Percentiles rank a stretch among this genome's conserved stretches.
phyloP scores from a whole-genome alignment of 2,888 invertebrate species.

The Meganola albula region DNA sequence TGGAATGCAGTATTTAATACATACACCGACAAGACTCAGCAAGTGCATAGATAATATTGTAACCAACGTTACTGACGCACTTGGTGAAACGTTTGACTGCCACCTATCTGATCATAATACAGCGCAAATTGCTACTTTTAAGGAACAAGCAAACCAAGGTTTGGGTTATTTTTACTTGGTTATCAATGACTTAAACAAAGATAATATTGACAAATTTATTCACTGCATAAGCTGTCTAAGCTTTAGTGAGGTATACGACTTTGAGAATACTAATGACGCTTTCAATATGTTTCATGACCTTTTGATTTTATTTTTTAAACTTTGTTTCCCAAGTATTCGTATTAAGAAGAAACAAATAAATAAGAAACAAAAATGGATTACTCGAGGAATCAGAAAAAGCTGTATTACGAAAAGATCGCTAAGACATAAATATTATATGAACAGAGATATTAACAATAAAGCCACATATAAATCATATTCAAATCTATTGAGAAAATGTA shows the following conservation, averaged over 20 bases:
- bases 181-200: neutral
- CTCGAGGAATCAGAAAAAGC: neutral
- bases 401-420: neutral
- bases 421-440: slow-evolving; percentile 1
- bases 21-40: neutral
- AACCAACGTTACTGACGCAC: no score
- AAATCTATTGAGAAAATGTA: no score
- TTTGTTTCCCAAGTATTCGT: slow-evolving; percentile 4
- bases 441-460: neutral
- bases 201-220: slow-evolving; percentile 2
- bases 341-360: neutral
- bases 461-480: neutral
- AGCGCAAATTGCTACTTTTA: neutral
- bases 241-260: neutral
- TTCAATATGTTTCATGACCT: slow-evolving; percentile 2
- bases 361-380: slow-evolving; percentile 1
- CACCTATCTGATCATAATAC: slow-evolving; percentile 4
- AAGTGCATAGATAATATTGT: no score
- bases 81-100: no score
- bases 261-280: neutral
- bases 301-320: neutral
- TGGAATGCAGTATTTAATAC: neutral
- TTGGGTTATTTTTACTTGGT: neutral
- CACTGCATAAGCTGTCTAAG: neutral
- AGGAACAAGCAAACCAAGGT: neutral